Evolutionary conservation across 2,113 vertebrate genomes (phyloP).

Genomic region (Tenebrosternarchus preto): DNA sequence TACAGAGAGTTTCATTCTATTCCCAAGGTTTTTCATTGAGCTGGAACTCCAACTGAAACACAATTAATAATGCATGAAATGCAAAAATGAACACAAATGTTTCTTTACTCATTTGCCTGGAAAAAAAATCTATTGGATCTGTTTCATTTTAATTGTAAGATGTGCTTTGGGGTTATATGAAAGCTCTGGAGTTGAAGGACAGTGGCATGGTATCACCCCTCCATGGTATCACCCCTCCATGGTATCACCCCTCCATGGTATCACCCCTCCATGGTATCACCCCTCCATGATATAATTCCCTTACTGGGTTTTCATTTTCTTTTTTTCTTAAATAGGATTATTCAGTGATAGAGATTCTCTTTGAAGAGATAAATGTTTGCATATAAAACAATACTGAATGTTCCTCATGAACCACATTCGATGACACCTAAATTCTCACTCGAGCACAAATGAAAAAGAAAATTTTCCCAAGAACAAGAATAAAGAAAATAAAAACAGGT

Average conservation of each 20-base stretch:
- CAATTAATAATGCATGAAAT: constrained; percentile 50
- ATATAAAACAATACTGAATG: constrained; percentile 20
- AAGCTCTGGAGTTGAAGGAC: background rate
- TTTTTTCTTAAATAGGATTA: constrained; percentile 2
- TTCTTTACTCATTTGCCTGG: background rate
- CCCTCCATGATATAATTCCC: background rate
- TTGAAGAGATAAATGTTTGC: background rate
- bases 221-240: no score
- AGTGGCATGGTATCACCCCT: background rate
- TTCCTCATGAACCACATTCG: background rate
- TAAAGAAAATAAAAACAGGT: background rate
- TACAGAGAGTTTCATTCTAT: constrained; percentile 18
- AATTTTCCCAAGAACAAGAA: background rate
- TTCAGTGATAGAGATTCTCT: constrained; percentile 1
- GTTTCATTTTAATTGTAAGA: background rate
- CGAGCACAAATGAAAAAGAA: background rate
- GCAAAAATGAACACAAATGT: constrained; percentile 15
- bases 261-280: no score
- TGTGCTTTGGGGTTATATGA: background rate
- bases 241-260: background rate
- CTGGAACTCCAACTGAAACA: constrained; percentile 24
- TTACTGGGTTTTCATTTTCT: constrained; percentile 9
- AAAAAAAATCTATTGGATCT: background rate
- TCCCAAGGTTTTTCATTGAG: constrained; percentile 13
- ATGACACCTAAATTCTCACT: background rate